These are phyloP conservation scores for Liposcelis brunnea DNA, from an alignment of 2,888 invertebrate species.

Conservation along the genomic window DNA sequence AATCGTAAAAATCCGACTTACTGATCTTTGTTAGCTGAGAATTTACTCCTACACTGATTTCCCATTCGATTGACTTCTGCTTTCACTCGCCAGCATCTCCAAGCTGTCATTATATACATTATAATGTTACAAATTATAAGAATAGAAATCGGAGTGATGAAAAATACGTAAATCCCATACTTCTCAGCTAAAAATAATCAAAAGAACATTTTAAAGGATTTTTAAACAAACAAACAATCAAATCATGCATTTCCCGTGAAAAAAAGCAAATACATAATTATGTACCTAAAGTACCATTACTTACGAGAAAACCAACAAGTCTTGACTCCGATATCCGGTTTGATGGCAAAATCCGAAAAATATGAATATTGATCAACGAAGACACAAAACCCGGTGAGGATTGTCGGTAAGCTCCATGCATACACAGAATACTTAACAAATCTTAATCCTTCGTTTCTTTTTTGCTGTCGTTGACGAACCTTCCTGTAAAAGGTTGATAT, in stretches of 20 bases:
- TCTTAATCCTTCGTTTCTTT: constrained; percentile 17
- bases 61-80: constrained; percentile 54
- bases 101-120: constrained; percentile 38
- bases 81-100: constrained; percentile 34
- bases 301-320: constrained; percentile 50
- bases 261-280: too few relatives aligned
- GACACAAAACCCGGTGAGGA: constrained; percentile 36
- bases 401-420: constrained; percentile 48
- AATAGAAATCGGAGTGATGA: constrained; percentile 39
- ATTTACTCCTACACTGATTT: constrained; percentile 38
- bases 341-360: constrained; percentile 30
- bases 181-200: constrained; percentile 15
- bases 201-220: neutral
- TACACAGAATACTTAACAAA: constrained; percentile 50
- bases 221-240: too few relatives aligned
- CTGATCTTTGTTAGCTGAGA: constrained; percentile 51
- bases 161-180: constrained; percentile 33
- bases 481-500: neutral
- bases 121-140: constrained; percentile 40
- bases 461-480: too few relatives aligned
- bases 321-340: constrained; percentile 38
- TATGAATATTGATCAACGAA: constrained; percentile 33
- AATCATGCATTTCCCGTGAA: neutral
- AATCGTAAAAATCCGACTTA: constrained; percentile 27
- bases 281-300: constrained; percentile 18